A percentile compares a stretch with the other conserved stretches of the same genome.
These are phyloP conservation scores for Hypomecis atomaria DNA, from an alignment of 2,888 invertebrate species.

Conservation along the genomic window DNA sequence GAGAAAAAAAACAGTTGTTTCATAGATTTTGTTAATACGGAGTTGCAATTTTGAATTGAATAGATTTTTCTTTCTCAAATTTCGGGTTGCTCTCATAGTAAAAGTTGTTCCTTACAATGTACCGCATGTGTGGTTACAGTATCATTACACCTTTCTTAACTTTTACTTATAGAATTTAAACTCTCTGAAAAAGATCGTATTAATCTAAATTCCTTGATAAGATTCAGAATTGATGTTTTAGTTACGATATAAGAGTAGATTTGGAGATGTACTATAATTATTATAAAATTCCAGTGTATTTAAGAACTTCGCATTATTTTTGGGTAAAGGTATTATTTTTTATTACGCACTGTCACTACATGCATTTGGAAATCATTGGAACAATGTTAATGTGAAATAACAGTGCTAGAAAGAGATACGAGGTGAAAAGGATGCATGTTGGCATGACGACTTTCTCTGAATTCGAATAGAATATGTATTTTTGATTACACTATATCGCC, in stretches of 20 bases:
- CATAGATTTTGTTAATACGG: too few relatives aligned
- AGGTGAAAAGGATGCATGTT: conserved; percentile 39
- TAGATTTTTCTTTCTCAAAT: too few relatives aligned
- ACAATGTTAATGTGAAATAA: conserved; percentile 14
- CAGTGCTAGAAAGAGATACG: conserved; percentile 17
- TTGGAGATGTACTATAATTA: conserved; percentile 32
- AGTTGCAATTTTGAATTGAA: too few relatives aligned
- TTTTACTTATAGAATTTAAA: too few relatives aligned
- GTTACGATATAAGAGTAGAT: neutral
- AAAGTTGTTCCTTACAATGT: too few relatives aligned
- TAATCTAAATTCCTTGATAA: conserved; percentile 3
- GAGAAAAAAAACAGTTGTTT: too few relatives aligned
- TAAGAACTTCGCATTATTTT: conserved; percentile 60
- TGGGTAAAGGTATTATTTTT: conserved; percentile 73
- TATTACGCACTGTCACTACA: conserved; percentile 58
- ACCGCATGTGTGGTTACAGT: too few relatives aligned
- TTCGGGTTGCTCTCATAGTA: too few relatives aligned
- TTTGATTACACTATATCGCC: neutral
- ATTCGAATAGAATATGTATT: neutral
- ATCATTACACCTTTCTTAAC: too few relatives aligned
- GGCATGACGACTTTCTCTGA: conserved; percentile 27
- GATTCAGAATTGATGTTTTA: conserved; percentile 9
- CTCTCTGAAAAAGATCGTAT: too few relatives aligned
- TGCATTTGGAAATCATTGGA: conserved; percentile 24
- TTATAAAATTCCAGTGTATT: conserved; percentile 46